A percentile compares a stretch with the other conserved stretches of the same genome.
These are phyloP conservation scores for Agelastica alni DNA, from an alignment of 2,888 invertebrate genomes.

Conservation along the genomic window DNA sequence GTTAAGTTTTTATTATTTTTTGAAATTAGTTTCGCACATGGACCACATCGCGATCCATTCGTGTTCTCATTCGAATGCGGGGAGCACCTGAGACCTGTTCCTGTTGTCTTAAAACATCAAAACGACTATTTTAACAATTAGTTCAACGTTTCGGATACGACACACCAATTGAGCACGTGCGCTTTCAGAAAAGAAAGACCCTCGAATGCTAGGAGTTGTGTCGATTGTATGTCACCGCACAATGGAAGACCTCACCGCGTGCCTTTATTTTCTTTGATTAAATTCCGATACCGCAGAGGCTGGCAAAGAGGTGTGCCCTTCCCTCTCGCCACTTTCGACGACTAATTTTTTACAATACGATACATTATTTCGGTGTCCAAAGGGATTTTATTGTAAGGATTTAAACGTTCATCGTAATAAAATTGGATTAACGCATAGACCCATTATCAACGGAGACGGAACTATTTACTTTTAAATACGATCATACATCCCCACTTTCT, in stretches of 20 bases:
- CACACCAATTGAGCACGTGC: conserved; percentile 31
- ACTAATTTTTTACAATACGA: background rate
- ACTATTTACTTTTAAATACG: too few relatives aligned
- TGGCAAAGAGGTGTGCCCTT: conserved; percentile 13
- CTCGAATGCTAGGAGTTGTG: conserved; percentile 17
- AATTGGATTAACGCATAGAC: too few relatives aligned
- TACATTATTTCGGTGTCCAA: too few relatives aligned
- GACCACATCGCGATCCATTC: background rate
- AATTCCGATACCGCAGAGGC: conserved; percentile 20
- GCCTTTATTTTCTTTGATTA: conserved; percentile 22
- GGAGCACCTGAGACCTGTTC: conserved; percentile 25
- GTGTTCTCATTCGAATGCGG: background rate
- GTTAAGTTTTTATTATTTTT: too few relatives aligned
- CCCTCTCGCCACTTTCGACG: conserved; percentile 12
- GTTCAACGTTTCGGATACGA: conserved; percentile 24
- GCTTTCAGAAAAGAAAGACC: conserved; percentile 27
- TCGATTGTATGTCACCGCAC: conserved; percentile 21
- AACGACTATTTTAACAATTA: conserved; percentile 29
- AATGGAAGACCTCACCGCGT: conserved; percentile 24
- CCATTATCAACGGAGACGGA: too few relatives aligned
- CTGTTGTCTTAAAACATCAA: conserved; percentile 14
- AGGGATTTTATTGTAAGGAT: too few relatives aligned
- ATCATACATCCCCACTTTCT: too few relatives aligned
- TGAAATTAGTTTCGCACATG: background rate
- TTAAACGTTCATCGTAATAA: too few relatives aligned